Percentiles rank a stretch among this genome's conserved stretches.
Conservation (phyloP, 2,113 vertebrate species). For the Corythornis madagascariensis region DNA sequence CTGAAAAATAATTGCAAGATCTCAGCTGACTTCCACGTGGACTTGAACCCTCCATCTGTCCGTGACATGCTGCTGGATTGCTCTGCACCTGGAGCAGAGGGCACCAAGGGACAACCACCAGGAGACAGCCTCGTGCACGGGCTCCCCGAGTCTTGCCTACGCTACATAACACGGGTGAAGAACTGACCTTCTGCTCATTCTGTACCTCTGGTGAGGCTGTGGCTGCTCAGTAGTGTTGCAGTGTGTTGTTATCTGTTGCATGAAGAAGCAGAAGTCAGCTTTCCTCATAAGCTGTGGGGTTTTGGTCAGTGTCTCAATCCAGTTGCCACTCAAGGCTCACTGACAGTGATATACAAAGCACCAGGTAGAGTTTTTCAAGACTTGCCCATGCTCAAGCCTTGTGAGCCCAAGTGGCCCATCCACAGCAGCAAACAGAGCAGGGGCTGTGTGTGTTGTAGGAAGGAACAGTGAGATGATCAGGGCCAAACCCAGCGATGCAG, state of each 20-base stretch:
- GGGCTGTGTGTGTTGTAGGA: not conserved
- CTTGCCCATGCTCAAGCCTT: not conserved
- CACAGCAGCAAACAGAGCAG: not conserved
- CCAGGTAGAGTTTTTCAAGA: not conserved
- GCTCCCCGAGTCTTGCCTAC: constrained; percentile 81
- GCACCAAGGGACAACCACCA: not conserved
- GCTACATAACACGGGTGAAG: constrained; percentile 84
- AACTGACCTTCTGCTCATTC: not conserved
- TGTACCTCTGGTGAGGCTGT: not conserved
- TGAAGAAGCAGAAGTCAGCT: not conserved
- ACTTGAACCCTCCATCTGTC: constrained; percentile 87
- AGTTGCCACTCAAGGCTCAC: rapidly evolving
- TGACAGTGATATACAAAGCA: not conserved
- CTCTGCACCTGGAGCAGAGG: not conserved
- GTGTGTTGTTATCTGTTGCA: not conserved
- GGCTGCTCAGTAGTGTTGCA: rapidly evolving
- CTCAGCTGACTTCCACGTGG: constrained; percentile 94
- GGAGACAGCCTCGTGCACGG: constrained; percentile 78
- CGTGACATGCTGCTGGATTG: constrained; percentile 86
- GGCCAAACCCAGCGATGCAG: not conserved
- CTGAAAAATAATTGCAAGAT: constrained; percentile 93
- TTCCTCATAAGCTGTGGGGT: not conserved
- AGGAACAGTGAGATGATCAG: rapidly evolving
- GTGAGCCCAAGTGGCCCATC: not conserved
- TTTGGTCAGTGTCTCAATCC: not conserved